Percentiles rank a stretch among this genome's conserved stretches.
phyloP scores from a whole-genome alignment of 2,888 invertebrate genomes.

The Calliopum simillimum region DNA sequence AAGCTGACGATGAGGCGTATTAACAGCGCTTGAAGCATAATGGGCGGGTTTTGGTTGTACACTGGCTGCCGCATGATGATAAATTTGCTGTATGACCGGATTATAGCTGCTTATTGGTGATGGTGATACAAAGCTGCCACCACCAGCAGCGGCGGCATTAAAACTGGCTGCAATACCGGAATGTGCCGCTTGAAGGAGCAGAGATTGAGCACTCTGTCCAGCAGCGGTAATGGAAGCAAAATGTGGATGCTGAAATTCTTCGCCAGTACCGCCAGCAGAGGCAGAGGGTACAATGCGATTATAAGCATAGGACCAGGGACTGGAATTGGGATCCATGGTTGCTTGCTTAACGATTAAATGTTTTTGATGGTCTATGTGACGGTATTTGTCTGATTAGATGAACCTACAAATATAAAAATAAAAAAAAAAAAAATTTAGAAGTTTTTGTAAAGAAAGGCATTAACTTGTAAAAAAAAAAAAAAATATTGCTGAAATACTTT shows the following conservation, averaged over 20 bases:
- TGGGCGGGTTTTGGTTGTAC: constrained; percentile 76
- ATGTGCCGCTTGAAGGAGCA: constrained; percentile 74
- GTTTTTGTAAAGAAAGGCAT: constrained; percentile 1
- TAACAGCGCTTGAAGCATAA: constrained; percentile 72
- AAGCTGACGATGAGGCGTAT: constrained; percentile 78
- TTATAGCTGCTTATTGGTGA: constrained; percentile 81
- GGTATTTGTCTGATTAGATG: constrained; percentile 14
- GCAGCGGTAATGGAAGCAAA: constrained; percentile 70
- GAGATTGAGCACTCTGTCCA: constrained; percentile 76
- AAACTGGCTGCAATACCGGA: constrained; percentile 76
- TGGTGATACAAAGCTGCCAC: constrained; percentile 75
- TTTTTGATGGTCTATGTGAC: not conserved
- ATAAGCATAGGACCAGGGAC: constrained; percentile 89
- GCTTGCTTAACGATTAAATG: constrained; percentile 39
- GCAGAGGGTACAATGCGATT: constrained; percentile 81
- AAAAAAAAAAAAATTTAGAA: constrained; percentile 29
- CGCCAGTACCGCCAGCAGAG: constrained; percentile 73
- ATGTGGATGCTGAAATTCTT: constrained; percentile 78
- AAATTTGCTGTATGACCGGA: constrained; percentile 83
- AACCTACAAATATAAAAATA: constrained; percentile 37
- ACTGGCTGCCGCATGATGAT: constrained; percentile 75
- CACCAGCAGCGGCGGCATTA: constrained; percentile 65
- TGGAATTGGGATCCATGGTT: constrained; percentile 84
- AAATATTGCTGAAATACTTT: no score
- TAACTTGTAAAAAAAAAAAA: no score